phyloP scores from a whole-genome alignment of 2,888 invertebrate species.

The Cerceris ruficornis region DNA sequence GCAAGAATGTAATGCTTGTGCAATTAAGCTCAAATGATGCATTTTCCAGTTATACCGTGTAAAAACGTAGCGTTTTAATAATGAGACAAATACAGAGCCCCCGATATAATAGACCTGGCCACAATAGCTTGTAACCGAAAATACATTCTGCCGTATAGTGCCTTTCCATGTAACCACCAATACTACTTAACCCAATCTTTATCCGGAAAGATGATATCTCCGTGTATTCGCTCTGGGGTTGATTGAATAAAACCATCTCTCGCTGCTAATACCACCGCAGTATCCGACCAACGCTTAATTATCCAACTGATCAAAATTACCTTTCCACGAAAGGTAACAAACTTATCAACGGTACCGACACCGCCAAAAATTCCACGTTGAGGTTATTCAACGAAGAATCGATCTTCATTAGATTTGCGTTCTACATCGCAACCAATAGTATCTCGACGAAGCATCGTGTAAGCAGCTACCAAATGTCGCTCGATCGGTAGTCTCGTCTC shows the following conservation, averaged over 20 bases:
- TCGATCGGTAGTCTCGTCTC: background rate
- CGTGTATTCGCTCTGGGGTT: background rate
- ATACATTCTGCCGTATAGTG: slow-evolving; percentile 40
- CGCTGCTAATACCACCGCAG: background rate
- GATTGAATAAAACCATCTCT: slow-evolving; percentile 19
- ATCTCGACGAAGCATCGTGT: background rate
- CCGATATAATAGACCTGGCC: slow-evolving; percentile 8
- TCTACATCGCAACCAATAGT: background rate
- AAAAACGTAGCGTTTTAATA: slow-evolving; percentile 9
- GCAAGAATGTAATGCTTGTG: too few species aligned
- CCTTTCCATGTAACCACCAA: slow-evolving; percentile 43
- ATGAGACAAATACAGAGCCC: slow-evolving; percentile 1
- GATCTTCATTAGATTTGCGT: background rate
- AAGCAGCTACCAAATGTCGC: slow-evolving; percentile 16
- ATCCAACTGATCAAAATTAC: too few species aligned
- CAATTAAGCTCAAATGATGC: too few species aligned
- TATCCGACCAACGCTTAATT: background rate
- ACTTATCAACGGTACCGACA: too few species aligned
- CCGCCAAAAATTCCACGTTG: too few species aligned
- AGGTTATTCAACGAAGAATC: too few species aligned
- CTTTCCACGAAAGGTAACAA: too few species aligned
- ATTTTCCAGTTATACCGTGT: background rate
- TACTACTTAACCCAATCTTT: slow-evolving; percentile 34
- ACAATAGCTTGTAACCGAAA: slow-evolving; percentile 31
- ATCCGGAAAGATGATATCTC: slow-evolving; percentile 16